These are phyloP conservation scores for Archaeoteleia sp. DNA, from an alignment of 2,888 invertebrate genomes.

Conservation along the genomic window DNA sequence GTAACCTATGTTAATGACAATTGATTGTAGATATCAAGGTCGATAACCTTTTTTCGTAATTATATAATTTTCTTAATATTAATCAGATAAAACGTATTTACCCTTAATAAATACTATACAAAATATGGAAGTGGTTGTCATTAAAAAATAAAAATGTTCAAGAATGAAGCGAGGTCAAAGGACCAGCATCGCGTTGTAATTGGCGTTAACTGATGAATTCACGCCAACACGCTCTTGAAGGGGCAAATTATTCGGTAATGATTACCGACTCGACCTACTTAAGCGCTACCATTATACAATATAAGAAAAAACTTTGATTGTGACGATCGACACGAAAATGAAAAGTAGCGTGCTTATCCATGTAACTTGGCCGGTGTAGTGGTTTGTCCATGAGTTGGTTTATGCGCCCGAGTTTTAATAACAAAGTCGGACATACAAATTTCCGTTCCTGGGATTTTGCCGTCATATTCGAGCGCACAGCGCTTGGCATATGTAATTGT, in stretches of 20 bases:
- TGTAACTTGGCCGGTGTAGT: constrained; percentile 40
- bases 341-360: constrained; percentile 42
- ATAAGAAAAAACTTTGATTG: constrained; percentile 5
- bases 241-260: constrained; percentile 42
- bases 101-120: too few relatives aligned
- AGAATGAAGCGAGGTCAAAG: constrained; percentile 28
- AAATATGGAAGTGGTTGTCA: too few relatives aligned
- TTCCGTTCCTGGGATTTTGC: constrained; percentile 6
- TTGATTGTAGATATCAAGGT: too few relatives aligned
- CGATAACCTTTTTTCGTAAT: too few relatives aligned
- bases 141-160: too few relatives aligned
- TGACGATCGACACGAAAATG: constrained; percentile 44
- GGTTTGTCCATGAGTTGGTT: constrained; percentile 31
- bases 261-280: constrained; percentile 47
- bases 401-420: constrained; percentile 34
- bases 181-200: constrained; percentile 17
- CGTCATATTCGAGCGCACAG: background rate
- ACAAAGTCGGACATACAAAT: constrained; percentile 37
- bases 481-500: constrained; percentile 17
- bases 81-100: too few relatives aligned
- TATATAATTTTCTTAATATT: too few relatives aligned
- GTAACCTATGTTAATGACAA: too few relatives aligned
- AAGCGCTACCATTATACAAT: constrained; percentile 9
- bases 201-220: constrained; percentile 37
- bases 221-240: constrained; percentile 35